Conservation (phyloP, 2,888 invertebrate genomes). For the Drosophila austrosaltans region DNA sequence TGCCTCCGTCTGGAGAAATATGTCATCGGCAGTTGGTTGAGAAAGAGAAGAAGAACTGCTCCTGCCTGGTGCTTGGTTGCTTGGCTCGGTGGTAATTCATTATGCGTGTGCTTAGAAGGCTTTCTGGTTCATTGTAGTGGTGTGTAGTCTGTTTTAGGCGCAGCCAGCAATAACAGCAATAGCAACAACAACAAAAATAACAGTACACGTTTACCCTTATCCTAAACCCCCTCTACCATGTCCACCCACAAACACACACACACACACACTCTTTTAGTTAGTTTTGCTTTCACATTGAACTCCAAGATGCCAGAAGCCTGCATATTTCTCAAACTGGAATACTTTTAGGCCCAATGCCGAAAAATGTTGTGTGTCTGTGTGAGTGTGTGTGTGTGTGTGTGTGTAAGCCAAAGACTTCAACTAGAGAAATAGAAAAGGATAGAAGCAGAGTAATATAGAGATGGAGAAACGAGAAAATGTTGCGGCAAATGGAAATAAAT, state of each 20-base stretch:
- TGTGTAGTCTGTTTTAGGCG: conserved; percentile 72
- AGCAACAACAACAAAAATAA: conserved; percentile 20
- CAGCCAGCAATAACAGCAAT: conserved; percentile 47
- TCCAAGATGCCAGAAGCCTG: conserved; percentile 70
- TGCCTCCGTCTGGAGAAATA: conserved; percentile 78
- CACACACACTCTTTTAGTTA: conserved; percentile 18
- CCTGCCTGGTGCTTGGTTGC: conserved; percentile 21
- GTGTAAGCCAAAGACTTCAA: conserved; percentile 60
- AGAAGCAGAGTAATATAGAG: conserved; percentile 2
- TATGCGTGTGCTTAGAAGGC: conserved; percentile 78
- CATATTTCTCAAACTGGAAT: conserved; percentile 62
- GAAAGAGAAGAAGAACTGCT: conserved; percentile 16
- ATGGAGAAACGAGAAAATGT: conserved; percentile 34
- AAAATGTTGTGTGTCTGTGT: conserved; percentile 51
- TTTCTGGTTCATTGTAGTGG: conserved; percentile 64
- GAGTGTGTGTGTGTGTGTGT: neutral
- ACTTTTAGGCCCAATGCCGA: conserved; percentile 50
- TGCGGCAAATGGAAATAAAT: conserved; percentile 72
- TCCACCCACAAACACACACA: neutral
- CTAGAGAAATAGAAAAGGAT: conserved; percentile 30
- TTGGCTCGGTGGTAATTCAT: conserved; percentile 74
- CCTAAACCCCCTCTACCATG: conserved; percentile 14
- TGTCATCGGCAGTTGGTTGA: conserved; percentile 74
- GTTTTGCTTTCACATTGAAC: conserved; percentile 59
- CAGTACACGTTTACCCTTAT: conserved; percentile 32